Evolutionary conservation across 2,797 vertebrate genomes (phyloP).

Genomic region (Melanitta fusca): DNA sequence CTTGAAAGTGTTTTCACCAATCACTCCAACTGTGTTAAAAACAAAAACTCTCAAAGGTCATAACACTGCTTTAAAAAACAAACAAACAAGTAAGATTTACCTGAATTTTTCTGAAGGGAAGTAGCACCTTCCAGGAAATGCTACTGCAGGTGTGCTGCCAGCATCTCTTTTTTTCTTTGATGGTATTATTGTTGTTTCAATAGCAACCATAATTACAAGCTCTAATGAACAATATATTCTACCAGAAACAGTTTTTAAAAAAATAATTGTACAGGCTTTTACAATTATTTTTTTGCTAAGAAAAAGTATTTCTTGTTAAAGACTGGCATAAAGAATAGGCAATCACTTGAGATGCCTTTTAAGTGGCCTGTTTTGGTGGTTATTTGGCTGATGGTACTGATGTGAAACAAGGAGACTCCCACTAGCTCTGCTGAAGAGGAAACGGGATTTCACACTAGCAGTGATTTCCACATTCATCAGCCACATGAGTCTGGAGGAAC

Average conservation of each 20-base stretch:
- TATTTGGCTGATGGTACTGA: background rate
- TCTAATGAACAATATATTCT: background rate
- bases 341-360: background rate
- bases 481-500: accelerated
- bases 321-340: background rate
- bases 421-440: background rate
- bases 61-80: background rate
- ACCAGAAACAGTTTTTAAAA: too few species aligned
- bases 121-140: background rate
- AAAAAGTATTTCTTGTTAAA: background rate
- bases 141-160: background rate
- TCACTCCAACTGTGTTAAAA: background rate
- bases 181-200: background rate
- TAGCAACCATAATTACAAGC: background rate
- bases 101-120: background rate
- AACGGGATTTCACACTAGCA: background rate
- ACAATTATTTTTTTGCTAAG: accelerated
- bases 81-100: background rate
- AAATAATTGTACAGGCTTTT: background rate
- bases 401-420: background rate
- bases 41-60: background rate
- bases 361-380: too few species aligned
- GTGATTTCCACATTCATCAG: accelerated
- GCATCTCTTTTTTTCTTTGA: background rate
- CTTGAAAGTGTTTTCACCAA: background rate